Conservation (phyloP, 2,888 invertebrate species). For the Ornithoptera priamus region DNA sequence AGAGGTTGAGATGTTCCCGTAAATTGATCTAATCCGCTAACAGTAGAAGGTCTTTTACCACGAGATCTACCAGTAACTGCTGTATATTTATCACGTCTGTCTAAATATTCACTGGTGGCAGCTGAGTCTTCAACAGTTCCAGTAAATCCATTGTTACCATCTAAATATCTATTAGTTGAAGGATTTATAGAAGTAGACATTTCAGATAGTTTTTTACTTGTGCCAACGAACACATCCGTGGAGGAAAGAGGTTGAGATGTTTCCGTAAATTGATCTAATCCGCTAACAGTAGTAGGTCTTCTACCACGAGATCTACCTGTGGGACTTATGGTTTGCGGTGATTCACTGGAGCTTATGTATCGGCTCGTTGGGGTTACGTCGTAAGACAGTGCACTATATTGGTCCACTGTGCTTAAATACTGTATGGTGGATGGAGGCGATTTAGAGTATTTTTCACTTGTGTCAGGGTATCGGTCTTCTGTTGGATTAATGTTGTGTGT, state of each 20-base stretch:
- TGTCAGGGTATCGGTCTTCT: constrained; percentile 25
- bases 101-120: too few species aligned
- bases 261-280: constrained; percentile 14
- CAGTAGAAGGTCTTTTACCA: constrained; percentile 24
- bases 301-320: constrained; percentile 17
- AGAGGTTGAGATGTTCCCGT: constrained; percentile 21
- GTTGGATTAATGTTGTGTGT: constrained; percentile 22
- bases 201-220: constrained; percentile 16
- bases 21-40: constrained; percentile 10
- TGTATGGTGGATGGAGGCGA: constrained; percentile 18
- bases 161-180: too few species aligned
- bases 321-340: constrained; percentile 14
- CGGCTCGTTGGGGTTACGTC: constrained; percentile 31
- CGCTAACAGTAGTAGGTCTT: constrained; percentile 20
- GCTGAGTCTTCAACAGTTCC: too few species aligned
- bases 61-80: constrained; percentile 5
- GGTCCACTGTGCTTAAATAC: constrained; percentile 19
- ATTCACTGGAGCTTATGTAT: constrained; percentile 32
- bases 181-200: background rate
- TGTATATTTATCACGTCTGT: too few species aligned
- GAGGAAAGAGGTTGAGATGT: constrained; percentile 17
- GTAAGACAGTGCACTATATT: constrained; percentile 18
- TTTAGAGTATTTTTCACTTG: constrained; percentile 22
- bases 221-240: constrained; percentile 3
- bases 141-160: too few species aligned